Evolutionary conservation across 2,113 vertebrate genomes (phyloP).

Genomic region (Osmerus eperlanus): DNA sequence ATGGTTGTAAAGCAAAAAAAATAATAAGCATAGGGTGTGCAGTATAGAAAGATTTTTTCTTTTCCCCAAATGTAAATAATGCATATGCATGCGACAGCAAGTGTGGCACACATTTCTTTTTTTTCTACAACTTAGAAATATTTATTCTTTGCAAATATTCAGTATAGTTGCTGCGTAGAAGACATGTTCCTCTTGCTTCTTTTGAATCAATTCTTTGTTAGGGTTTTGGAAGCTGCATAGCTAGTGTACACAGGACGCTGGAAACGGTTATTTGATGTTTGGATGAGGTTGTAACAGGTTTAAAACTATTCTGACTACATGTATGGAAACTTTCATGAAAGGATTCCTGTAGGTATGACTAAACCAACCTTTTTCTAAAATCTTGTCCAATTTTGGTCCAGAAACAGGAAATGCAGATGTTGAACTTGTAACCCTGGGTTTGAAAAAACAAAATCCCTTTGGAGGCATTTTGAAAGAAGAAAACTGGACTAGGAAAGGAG

Average conservation of each 20-base stretch:
- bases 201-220: neutral
- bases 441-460: too few species aligned
- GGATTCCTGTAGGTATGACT: neutral
- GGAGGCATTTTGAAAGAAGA: too few species aligned
- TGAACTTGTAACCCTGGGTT: neutral
- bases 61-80: slow-evolving; percentile 6
- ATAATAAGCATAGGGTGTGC: neutral
- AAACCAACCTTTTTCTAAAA: slow-evolving; percentile 1
- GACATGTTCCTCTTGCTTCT: neutral
- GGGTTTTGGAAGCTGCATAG: neutral
- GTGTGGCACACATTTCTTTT: neutral
- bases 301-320: neutral
- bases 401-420: neutral
- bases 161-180: slow-evolving; percentile 6
- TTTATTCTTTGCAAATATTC: slow-evolving; percentile 10
- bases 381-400: too few species aligned
- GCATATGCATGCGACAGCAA: slow-evolving; percentile 13
- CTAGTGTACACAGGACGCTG: neutral
- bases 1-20: neutral
- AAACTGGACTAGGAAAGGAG: too few species aligned
- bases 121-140: neutral
- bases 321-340: neutral
- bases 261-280: neutral
- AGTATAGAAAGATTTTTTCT: neutral
- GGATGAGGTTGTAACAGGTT: neutral